These are phyloP conservation scores for Piscicola geometra DNA, from an alignment of 2,888 invertebrate species.

Conservation along the genomic window DNA sequence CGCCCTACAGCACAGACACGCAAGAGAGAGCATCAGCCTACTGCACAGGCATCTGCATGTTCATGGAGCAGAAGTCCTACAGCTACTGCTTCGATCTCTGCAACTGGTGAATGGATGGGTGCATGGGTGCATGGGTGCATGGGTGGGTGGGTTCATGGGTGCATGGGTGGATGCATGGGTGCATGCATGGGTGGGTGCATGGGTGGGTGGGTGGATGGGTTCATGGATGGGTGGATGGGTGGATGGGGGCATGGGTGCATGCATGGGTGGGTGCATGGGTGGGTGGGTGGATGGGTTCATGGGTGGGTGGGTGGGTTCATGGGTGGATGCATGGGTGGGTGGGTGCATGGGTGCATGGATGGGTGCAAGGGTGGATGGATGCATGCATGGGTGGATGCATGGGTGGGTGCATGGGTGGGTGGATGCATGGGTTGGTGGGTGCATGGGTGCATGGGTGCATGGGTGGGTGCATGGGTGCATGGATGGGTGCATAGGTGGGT, in stretches of 20 bases:
- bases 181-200: too few relatives aligned
- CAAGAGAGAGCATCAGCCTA: constrained; percentile 44
- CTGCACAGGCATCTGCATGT: constrained; percentile 45
- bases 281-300: too few relatives aligned
- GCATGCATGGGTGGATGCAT: neutral
- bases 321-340: too few relatives aligned
- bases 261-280: neutral
- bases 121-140: neutral
- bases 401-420: neutral
- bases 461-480: too few relatives aligned
- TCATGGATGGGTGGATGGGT: neutral
- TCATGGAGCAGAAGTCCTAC: constrained; percentile 41
- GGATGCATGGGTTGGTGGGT: neutral
- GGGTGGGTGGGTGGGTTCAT: too few relatives aligned
- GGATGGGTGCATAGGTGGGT: constrained; percentile 11
- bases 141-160: neutral
- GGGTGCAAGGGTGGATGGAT: neutral
- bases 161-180: too few relatives aligned
- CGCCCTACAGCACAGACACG: constrained; percentile 41
- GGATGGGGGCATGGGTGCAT: neutral
- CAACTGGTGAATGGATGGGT: constrained; percentile 40
- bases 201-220: neutral
- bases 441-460: too few relatives aligned
- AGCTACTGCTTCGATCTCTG: constrained; percentile 44
- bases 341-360: neutral